Percentiles rank a stretch among this genome's conserved stretches.
Evolutionary conservation across 2,888 invertebrate species (phyloP).

Genomic region (Drosophila silvestris): DNA sequence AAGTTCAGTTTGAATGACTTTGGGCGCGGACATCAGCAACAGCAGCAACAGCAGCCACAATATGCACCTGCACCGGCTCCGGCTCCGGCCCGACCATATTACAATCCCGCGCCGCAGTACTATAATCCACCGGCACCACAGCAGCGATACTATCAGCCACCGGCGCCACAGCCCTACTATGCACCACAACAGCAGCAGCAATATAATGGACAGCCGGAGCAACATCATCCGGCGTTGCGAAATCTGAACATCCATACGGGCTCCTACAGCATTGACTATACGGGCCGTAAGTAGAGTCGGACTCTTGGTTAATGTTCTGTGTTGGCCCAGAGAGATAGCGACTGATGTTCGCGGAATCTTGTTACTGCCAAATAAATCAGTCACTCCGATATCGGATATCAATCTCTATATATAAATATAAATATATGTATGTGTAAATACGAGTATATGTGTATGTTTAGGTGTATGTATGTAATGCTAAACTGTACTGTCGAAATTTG

Average conservation of each 20-base stretch:
- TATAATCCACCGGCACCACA: conserved; percentile 82
- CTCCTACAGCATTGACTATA: conserved; percentile 92
- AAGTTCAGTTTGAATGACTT: conserved; percentile 84
- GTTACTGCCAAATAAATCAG: conserved; percentile 79
- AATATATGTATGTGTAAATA: conserved; percentile 30
- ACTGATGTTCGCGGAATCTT: conserved; percentile 74
- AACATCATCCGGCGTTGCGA: conserved; percentile 90
- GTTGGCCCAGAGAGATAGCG: conserved; percentile 56
- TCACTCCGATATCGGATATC: conserved; percentile 66
- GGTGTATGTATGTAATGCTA: conserved; percentile 8
- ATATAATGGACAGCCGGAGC: conserved; percentile 86
- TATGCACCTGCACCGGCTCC: conserved; percentile 63
- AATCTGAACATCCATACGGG: conserved; percentile 91
- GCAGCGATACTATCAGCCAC: conserved; percentile 79
- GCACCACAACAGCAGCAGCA: conserved; percentile 81
- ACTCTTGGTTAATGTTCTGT: conserved; percentile 15
- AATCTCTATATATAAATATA: conserved; percentile 34
- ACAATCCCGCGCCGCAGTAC: conserved; percentile 71
- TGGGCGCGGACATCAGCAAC: conserved; percentile 68
- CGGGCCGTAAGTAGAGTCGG: conserved; percentile 86
- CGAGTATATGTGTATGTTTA: conserved; percentile 47
- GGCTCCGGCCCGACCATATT: conserved; percentile 69
- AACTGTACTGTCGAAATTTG: conserved; percentile 34
- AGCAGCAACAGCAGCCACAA: conserved; percentile 62
- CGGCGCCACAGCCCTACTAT: conserved; percentile 80